These are phyloP conservation scores for Echeneis naucrates DNA, from an alignment of 2,797 vertebrate genomes.

Conservation along the genomic window DNA sequence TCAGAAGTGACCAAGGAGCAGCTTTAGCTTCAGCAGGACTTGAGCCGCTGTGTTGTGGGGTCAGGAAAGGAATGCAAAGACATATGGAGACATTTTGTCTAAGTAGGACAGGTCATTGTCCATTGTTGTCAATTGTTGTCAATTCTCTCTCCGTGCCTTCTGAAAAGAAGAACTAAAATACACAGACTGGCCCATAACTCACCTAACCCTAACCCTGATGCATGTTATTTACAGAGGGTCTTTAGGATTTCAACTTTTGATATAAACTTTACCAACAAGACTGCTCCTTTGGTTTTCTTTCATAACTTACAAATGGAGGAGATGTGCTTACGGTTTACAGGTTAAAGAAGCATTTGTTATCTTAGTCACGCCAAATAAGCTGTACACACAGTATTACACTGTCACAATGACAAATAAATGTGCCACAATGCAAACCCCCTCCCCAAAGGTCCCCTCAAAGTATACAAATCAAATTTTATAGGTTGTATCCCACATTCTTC, in stretches of 20 bases:
- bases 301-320: not conserved
- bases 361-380: not conserved
- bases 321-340: not conserved
- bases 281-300: no score
- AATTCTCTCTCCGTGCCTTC: not conserved
- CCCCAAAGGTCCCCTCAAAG: not conserved
- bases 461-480: conserved; percentile 20
- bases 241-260: no score
- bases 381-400: not conserved
- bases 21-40: no score
- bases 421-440: conserved; percentile 4
- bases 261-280: no score
- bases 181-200: not conserved
- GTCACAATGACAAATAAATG: not conserved
- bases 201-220: no score
- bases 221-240: not conserved
- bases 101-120: conserved; percentile 71
- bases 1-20: conserved; percentile 35
- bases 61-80: conserved; percentile 67
- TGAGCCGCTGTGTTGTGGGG: conserved; percentile 64
- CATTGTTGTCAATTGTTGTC: not conserved
- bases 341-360: not conserved
- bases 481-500: conserved; percentile 17
- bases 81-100: conserved; percentile 46
- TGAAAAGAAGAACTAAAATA: conserved; percentile 1